Base-by-base conservation (phyloP, 2,888 invertebrate genomes). In the Dendrolimus houi region DNA sequence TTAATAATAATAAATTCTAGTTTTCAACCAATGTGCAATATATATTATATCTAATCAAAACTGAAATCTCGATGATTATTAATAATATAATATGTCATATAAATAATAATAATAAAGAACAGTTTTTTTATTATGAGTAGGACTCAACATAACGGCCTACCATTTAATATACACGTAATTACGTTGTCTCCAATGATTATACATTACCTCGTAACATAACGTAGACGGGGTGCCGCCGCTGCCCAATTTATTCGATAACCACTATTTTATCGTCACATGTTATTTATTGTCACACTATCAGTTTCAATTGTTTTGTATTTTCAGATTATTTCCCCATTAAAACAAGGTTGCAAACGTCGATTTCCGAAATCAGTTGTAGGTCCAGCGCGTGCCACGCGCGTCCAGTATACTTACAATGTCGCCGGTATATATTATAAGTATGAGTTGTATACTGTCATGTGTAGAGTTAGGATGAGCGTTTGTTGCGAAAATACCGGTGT, bases 201-300 rank as follows among this genome's bases (percentile, higher is more conserved):
- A 79, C 73, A 59, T 78, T 87, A 88, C 88, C 89, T 72, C 72
- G 75, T 73, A 83, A 70, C 89, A 89, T 88, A 80, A 77, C 85
- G 87, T 81, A 82, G 80, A 77, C 72, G 69, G 70, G 70, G 69
- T 73, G 76, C 71, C 79, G 80, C 70, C 77, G 75, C 75, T 75
- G 72, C 77, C 77, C 74, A 81, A 81, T 74, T 77, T 83, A 86
- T 79, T 79, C 77, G 70, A 71, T 77, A 79, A 75, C 77, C 87
- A 89, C 86, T 77, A 65, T 71, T 76, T 73, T 78, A 70, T 62
- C 75, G 73, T 79, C 87, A 87, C 87, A 78, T 82, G 68, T 76
- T 78, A 77, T 77, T 76, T 75, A 78, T 70, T 71, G 71, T 74
- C 71, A 75, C 87, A 83, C 77, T 74, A 74, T 72, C 59, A 76